Percentiles rank a stretch among this genome's conserved stretches.
Conservation (phyloP, 2,113 vertebrate species). For the Seriola aureovittata region DNA sequence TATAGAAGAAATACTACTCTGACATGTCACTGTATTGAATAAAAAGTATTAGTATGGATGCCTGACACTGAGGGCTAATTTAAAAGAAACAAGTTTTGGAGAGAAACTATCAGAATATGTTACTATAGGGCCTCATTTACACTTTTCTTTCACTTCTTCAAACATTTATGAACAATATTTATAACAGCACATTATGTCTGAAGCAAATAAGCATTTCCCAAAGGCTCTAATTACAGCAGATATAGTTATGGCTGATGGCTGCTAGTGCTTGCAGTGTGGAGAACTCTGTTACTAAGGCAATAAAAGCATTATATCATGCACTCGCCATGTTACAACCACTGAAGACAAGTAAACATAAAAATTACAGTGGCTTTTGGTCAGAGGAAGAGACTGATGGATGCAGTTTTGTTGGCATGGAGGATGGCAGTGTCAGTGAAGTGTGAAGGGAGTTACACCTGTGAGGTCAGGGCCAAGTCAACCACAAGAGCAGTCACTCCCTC, state of each 20-base stretch:
- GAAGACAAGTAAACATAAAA: slow-evolving; percentile 23
- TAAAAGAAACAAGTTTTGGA: background rate
- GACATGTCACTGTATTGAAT: background rate
- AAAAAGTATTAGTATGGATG: background rate
- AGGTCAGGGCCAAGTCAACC: slow-evolving; percentile 44
- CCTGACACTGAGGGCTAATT: background rate
- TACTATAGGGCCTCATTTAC: background rate
- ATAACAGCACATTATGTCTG: background rate
- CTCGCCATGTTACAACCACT: background rate
- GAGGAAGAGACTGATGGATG: slow-evolving; percentile 12
- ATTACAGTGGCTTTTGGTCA: slow-evolving; percentile 4
- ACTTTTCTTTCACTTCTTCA: background rate
- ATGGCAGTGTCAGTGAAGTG: slow-evolving; percentile 16
- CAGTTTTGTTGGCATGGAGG: slow-evolving; percentile 11
- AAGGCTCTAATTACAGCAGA: background rate
- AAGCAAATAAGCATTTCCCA: background rate
- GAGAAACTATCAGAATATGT: background rate
- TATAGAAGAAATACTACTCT: slow-evolving; percentile 2
- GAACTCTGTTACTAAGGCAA: background rate
- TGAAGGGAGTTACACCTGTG: slow-evolving; percentile 42
- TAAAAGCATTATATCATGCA: background rate
- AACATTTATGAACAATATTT: background rate
- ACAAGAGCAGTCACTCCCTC: slow-evolving; percentile 22
- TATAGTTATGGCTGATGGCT: background rate
- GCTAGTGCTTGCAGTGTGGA: background rate